A percentile compares a stretch with the other conserved stretches of the same genome.
Evolutionary conservation across 1,140 invertebrate genomes (phyloP).

Genomic region (Copidosoma floridanum): DNA sequence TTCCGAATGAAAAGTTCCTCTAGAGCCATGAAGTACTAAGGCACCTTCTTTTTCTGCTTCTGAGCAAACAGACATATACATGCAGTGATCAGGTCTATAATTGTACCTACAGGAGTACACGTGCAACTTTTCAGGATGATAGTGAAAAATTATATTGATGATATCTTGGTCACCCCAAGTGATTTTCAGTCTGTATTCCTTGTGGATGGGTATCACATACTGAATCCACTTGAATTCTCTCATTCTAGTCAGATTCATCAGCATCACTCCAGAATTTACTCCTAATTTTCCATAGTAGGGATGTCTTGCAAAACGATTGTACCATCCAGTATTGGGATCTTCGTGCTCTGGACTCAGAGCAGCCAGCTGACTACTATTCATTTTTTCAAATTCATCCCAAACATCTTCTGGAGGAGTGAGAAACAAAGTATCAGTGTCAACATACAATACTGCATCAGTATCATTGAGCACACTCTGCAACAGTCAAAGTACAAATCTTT

Average conservation of each 20-base stretch:
- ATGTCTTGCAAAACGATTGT: constrained; percentile 92
- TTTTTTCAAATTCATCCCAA: constrained; percentile 79
- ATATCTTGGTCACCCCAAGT: constrained; percentile 98
- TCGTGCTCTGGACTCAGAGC: constrained; percentile 88
- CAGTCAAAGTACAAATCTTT: constrained; percentile 39
- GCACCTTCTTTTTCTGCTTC: constrained; percentile 75
- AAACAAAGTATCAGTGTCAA: constrained; percentile 91
- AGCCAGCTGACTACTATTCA: constrained; percentile 86
- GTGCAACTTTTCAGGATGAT: constrained; percentile 81
- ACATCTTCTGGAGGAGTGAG: constrained; percentile 76
- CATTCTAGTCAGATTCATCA: constrained; percentile 95
- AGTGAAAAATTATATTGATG: constrained; percentile 93
- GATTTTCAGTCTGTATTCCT: constrained; percentile 82
- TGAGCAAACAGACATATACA: constrained; percentile 85
- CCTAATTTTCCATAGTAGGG: constrained; percentile 90
- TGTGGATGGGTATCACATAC: constrained; percentile 80
- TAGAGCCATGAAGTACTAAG: constrained; percentile 83
- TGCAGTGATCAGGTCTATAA: constrained; percentile 91
- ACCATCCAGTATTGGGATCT: constrained; percentile 90
- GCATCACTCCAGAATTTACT: constrained; percentile 94
- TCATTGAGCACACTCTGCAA: constrained; percentile 71
- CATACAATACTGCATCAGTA: constrained; percentile 86
- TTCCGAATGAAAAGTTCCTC: constrained; percentile 78
- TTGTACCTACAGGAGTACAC: constrained; percentile 86
- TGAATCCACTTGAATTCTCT: constrained; percentile 80